These are phyloP conservation scores for Trichopoda pennipes DNA, from an alignment of 2,888 invertebrate species.

Conservation along the genomic window DNA sequence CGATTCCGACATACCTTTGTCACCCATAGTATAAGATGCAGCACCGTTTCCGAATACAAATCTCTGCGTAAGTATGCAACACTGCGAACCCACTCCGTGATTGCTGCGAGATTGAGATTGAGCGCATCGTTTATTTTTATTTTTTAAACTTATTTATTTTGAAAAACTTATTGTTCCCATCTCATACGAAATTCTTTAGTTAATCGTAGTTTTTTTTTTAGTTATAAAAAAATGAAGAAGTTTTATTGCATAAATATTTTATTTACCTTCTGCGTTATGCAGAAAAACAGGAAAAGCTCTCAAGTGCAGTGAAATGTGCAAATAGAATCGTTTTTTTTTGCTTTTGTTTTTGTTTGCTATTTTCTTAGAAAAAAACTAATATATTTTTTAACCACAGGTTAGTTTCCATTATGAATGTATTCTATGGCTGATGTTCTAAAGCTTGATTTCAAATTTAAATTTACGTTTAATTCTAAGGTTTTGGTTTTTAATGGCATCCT, in stretches of 20 bases:
- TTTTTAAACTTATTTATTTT: too few relatives aligned
- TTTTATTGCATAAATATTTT: constrained; percentile 27
- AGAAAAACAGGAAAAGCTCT: constrained; percentile 48
- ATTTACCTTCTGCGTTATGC: constrained; percentile 1
- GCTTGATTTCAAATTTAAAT: constrained; percentile 39
- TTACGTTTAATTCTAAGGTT: constrained; percentile 43
- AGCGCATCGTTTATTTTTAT: too few relatives aligned
- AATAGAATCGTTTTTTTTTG: constrained; percentile 59
- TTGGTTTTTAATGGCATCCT: constrained; percentile 67
- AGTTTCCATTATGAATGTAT: constrained; percentile 3
- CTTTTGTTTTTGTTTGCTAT: constrained; percentile 1
- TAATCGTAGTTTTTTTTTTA: not conserved
- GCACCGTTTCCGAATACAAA: too few relatives aligned
- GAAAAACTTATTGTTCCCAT: too few relatives aligned
- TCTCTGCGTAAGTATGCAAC: too few relatives aligned
- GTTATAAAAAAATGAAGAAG: not conserved
- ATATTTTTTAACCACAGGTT: not conserved
- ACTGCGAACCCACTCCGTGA: too few relatives aligned
- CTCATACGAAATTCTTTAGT: not conserved
- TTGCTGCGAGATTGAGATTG: too few relatives aligned
- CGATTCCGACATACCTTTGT: too few relatives aligned
- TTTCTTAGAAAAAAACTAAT: not conserved
- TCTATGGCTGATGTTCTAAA: constrained; percentile 17
- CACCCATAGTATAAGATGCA: too few relatives aligned
- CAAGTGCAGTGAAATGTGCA: constrained; percentile 69